Evolutionary conservation across 2,888 invertebrate genomes (phyloP), one percentile per base, ranked within the genome.

Genomic region (Vannuccia rotundouncinata): DNA sequence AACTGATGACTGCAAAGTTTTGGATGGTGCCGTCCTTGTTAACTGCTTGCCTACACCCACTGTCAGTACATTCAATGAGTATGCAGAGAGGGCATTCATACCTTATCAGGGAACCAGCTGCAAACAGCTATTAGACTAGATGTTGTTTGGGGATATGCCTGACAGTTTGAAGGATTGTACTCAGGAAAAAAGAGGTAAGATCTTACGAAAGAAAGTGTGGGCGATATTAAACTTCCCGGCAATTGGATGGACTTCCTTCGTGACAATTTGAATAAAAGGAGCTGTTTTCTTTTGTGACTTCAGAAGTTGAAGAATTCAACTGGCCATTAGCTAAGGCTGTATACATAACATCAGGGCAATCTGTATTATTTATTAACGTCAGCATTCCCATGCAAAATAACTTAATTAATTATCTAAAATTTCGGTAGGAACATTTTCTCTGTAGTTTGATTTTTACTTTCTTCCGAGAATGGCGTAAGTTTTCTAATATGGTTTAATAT

Each of bases 41-140:
- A 5, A 45, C 45, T 45, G 45, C 45, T 17, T 45, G 45, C 45
- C 45, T 45, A 45, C 45, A 22, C 13, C 25, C 5, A 66, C 66
- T n/a, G 66, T 66, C 66, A 66, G 66, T 66, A 66, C 25, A 66
- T 66, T 66, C 66, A 17, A 66, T 17, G 25, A n/a, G 66, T 22
- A 66, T 66, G 66, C 66, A 66, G 66, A 66, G 22, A 66, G 66
- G 66, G 25, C 25, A 66, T 66, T 66, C 66, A 66, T 66, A 66
- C 66, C 66, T 66, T 66, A 66, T 22, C 66, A 66, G 66, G 25
- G 66, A 66, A 66, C 25, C 66, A 66, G 66, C 66, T 66, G 66
- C 66, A 66, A n/a, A 22, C 66, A 66, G 17, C 17, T 5, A 66
- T 66, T n/a, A 45, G 45, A 17, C 17, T 45, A 17, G 45, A 45